Conservation (phyloP, 2,797 vertebrate species). For the Xiphophorus birchmanni region DNA sequence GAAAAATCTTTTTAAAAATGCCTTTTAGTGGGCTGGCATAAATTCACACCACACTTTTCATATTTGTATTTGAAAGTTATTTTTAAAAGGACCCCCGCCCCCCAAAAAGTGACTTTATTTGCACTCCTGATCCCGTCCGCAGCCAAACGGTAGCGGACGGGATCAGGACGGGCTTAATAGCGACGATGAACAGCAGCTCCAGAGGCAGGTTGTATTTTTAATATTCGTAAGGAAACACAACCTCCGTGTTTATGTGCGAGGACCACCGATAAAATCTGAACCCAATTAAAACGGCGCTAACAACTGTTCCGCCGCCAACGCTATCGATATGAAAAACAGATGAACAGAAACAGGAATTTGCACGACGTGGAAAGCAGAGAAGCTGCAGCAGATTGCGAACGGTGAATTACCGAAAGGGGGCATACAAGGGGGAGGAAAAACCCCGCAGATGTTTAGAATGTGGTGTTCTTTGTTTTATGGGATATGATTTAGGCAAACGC, state of each 20-base stretch:
- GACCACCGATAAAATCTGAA: background rate
- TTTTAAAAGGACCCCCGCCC: background rate
- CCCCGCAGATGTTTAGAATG: background rate
- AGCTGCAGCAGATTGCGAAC: background rate
- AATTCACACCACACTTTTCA: background rate
- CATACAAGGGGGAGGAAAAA: background rate
- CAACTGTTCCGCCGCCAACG: background rate
- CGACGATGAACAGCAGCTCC: background rate
- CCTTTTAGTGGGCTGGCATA: background rate
- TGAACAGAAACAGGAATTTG: background rate
- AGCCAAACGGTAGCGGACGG: background rate
- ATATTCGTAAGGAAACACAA: background rate
- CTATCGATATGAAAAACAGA: background rate
- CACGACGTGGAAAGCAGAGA: background rate
- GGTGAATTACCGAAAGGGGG: background rate
- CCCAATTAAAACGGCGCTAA: background rate
- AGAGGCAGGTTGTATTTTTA: background rate
- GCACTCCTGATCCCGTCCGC: background rate
- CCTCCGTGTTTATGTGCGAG: background rate
- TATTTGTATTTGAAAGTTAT: background rate
- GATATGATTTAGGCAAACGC: background rate
- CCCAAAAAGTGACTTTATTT: background rate
- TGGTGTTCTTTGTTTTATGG: background rate
- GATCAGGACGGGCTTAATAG: background rate
- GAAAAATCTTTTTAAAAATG: background rate